These are phyloP conservation scores for Sterrhoptilus dennistouni DNA, from an alignment of 2,113 vertebrate genomes.

Conservation along the genomic window DNA sequence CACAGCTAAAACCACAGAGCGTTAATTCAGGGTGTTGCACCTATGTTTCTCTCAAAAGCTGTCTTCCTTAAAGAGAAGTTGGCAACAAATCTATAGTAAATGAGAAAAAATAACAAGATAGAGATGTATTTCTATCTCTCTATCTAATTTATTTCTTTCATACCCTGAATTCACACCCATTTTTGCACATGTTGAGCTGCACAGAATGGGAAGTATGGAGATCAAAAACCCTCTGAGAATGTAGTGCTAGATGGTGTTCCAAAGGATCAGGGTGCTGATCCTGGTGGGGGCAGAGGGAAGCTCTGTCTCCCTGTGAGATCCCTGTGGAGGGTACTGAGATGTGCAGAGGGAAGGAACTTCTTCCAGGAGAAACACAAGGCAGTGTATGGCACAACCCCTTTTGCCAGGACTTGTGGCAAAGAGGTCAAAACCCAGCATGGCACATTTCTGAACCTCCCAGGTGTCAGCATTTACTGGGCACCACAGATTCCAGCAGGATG, in stretches of 20 bases:
- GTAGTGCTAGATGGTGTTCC: background rate
- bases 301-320: background rate
- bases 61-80: background rate
- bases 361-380: background rate
- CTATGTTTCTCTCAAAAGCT: background rate
- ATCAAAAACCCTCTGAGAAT: background rate
- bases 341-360: background rate
- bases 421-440: background rate
- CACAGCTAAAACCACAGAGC: background rate
- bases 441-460: background rate
- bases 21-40: background rate
- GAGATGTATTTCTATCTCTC: background rate
- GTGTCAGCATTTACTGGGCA: background rate
- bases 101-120: background rate
- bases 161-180: background rate
- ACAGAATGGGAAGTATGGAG: background rate
- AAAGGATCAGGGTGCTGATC: background rate
- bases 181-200: background rate
- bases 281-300: background rate
- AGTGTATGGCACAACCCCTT: fast-evolving
- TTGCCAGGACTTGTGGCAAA: background rate
- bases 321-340: fast-evolving
- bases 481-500: background rate
- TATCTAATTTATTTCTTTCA: background rate
- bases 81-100: background rate